Conservation (phyloP, 92 coral and sea anemone genomes). For the Zoanthus sociatus region DNA sequence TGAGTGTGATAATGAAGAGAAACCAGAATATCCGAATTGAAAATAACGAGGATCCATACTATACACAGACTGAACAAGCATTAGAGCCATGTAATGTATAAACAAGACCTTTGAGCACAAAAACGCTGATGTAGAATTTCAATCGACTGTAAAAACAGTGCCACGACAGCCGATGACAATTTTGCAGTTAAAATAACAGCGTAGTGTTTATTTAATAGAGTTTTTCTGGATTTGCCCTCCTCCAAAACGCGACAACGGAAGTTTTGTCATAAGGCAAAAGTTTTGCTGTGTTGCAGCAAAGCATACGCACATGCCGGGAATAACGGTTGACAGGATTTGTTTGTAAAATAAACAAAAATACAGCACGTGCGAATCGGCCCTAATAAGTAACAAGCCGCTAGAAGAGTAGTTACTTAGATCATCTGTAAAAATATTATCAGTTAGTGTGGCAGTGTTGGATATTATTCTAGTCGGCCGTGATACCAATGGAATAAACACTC, state of each 20-base stretch:
- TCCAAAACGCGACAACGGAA: conserved; percentile 4
- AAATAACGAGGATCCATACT: conserved; percentile 30
- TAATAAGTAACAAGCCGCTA: too few species aligned
- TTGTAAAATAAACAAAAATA: neutral
- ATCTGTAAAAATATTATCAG: too few species aligned
- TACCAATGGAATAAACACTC: too few species aligned
- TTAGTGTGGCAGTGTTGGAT: too few species aligned
- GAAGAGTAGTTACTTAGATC: too few species aligned
- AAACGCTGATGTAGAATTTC: conserved; percentile 13
- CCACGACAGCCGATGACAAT: conserved; percentile 19
- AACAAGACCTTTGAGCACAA: conserved; percentile 25
- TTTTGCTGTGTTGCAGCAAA: neutral
- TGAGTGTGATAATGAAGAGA: conserved; percentile 15
- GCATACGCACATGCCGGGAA: neutral
- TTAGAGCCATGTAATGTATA: conserved; percentile 7
- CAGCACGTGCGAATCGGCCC: conserved; percentile 5
- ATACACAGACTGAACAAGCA: conserved; percentile 25
- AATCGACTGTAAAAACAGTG: conserved; percentile 11
- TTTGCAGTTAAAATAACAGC: conserved; percentile 2
- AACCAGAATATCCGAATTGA: conserved; percentile 30
- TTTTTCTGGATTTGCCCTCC: neutral
- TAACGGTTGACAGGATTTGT: neutral
- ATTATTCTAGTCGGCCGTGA: too few species aligned
- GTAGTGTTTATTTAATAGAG: neutral
- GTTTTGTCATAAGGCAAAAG: conserved; percentile 9